These are phyloP conservation scores for Dyspetes luteomarginatus DNA, from an alignment of 2,888 invertebrate species.

Conservation along the genomic window DNA sequence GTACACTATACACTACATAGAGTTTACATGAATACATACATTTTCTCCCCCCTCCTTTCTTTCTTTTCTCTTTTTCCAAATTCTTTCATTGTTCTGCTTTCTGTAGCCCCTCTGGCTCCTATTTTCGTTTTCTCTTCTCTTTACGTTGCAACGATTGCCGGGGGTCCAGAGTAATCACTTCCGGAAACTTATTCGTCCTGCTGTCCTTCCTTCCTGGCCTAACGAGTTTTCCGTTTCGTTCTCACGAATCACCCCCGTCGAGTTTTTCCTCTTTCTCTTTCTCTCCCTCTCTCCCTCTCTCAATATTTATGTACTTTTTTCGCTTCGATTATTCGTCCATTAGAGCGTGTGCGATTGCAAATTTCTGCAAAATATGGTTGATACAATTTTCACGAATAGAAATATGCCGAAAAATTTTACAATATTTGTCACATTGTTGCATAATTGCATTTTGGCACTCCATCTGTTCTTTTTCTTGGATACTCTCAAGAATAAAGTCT, in stretches of 20 bases:
- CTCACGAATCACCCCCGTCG: constrained; percentile 5
- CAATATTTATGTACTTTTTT: not conserved
- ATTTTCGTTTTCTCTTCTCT: not conserved
- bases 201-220: constrained; percentile 44
- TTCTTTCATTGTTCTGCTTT: not conserved
- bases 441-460: not conserved
- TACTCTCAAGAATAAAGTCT: not conserved
- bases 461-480: not conserved
- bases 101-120: not conserved
- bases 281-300: constrained; percentile 1
- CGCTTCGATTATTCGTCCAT: not conserved
- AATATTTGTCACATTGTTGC: not conserved
- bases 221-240: constrained; percentile 60
- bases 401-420: not conserved
- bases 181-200: constrained; percentile 49
- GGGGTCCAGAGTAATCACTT: constrained; percentile 52
- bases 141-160: constrained; percentile 30
- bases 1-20: not conserved
- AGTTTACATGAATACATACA: constrained; percentile 10
- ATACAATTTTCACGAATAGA: not conserved
- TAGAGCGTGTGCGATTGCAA: not conserved
- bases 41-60: not conserved
- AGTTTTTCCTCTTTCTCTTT: not conserved
- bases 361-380: not conserved
- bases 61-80: not conserved